Evolutionary conservation across 2,113 vertebrate species (phyloP).

Genomic region (Dromiciops gliroides): DNA sequence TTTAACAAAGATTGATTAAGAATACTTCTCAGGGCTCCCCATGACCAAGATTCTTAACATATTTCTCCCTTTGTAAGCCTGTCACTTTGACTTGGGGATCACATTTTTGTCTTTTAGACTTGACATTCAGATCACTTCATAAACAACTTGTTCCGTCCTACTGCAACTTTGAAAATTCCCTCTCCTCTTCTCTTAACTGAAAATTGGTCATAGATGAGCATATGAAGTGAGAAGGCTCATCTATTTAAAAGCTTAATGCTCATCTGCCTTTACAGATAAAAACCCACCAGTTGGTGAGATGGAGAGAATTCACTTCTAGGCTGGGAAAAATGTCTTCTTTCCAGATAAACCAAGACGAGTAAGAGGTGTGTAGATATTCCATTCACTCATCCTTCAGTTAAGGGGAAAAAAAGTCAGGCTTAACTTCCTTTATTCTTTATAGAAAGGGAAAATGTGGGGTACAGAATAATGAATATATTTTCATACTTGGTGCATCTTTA

Average conservation of each 20-base stretch:
- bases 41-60: neutral
- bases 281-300: neutral
- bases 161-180: neutral
- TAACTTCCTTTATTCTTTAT: neutral
- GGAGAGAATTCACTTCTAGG: neutral
- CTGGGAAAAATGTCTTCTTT: neutral
- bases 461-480: neutral
- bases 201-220: neutral
- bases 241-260: neutral
- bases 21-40: neutral
- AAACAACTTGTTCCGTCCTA: neutral
- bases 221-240: neutral
- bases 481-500: neutral
- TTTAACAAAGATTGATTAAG: neutral
- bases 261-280: neutral
- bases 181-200: neutral
- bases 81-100: neutral
- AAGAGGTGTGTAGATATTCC: neutral
- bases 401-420: neutral
- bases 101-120: neutral
- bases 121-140: neutral
- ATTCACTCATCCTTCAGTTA: neutral
- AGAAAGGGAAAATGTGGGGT: neutral
- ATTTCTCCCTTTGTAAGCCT: neutral
- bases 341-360: neutral